phyloP scores from a whole-genome alignment of 1,140 invertebrate species.

The Eriocheir sinensis region DNA sequence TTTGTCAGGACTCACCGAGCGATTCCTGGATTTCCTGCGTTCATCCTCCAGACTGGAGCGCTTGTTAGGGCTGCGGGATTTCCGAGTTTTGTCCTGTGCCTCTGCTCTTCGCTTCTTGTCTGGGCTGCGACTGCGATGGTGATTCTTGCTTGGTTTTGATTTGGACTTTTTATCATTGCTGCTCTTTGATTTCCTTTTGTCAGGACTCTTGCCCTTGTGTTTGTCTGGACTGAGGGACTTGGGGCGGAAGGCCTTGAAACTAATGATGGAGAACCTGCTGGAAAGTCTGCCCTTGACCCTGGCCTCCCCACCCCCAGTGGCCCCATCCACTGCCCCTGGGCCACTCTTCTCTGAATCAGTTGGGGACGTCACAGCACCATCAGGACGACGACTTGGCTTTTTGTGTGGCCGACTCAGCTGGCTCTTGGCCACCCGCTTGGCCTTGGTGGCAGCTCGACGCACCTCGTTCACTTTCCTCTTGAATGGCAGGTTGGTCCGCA shows the following conservation, averaged over 20 bases:
- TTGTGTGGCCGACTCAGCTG: slow-evolving; percentile 76
- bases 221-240: slow-evolving; percentile 78
- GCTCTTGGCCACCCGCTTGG: slow-evolving; percentile 78
- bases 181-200: slow-evolving; percentile 78
- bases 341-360: slow-evolving; percentile 77
- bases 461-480: slow-evolving; percentile 79
- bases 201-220: slow-evolving; percentile 75
- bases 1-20: slow-evolving; percentile 76
- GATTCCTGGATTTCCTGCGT: slow-evolving; percentile 64
- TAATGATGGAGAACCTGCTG: slow-evolving; percentile 79
- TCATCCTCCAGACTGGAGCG: slow-evolving; percentile 75
- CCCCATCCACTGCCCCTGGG: slow-evolving; percentile 44
- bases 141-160: slow-evolving; percentile 67
- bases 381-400: slow-evolving; percentile 65
- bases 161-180: slow-evolving; percentile 70
- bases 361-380: slow-evolving; percentile 72
- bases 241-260: slow-evolving; percentile 78
- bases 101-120: slow-evolving; percentile 76
- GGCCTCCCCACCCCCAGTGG: slow-evolving; percentile 30
- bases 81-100: slow-evolving; percentile 67
- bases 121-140: slow-evolving; percentile 76
- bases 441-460: slow-evolving; percentile 78
- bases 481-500: slow-evolving; percentile 78
- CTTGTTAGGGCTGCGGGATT: slow-evolving; percentile 74
- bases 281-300: slow-evolving; percentile 75